Evolutionary conservation across 2,888 invertebrate genomes (phyloP).

Genomic region (Platycheirus rosarum): DNA sequence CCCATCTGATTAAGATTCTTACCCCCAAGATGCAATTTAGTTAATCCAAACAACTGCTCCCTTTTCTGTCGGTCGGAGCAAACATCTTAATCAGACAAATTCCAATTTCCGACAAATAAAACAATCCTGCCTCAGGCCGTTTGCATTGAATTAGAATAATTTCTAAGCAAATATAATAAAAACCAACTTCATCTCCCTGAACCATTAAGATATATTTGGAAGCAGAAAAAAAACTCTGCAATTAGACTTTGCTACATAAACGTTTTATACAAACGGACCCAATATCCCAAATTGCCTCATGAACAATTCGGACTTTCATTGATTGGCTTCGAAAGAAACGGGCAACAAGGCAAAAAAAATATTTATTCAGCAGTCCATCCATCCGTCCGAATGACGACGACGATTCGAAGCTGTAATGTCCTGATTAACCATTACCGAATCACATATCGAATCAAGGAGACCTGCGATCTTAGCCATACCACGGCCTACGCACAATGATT

Average conservation of each 20-base stretch:
- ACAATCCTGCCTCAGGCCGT: constrained; percentile 40
- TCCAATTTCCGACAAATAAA: constrained; percentile 24
- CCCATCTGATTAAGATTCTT: too few species aligned
- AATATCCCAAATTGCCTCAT: constrained; percentile 70
- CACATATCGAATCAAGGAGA: constrained; percentile 54
- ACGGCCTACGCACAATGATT: background rate
- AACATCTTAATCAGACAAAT: constrained; percentile 60
- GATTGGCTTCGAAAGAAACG: constrained; percentile 31
- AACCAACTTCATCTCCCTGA: constrained; percentile 32
- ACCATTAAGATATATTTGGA: background rate
- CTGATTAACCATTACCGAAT: constrained; percentile 68
- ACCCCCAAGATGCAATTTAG: constrained; percentile 49
- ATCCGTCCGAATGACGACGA: too few species aligned
- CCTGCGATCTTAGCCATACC: constrained; percentile 32
- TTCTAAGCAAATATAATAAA: constrained; percentile 67
- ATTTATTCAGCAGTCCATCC: constrained; percentile 65
- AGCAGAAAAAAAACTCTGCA: constrained; percentile 38
- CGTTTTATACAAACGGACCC: constrained; percentile 63
- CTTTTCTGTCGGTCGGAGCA: background rate
- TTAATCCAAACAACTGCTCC: constrained; percentile 19
- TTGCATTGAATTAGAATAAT: constrained; percentile 70
- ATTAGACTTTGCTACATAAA: constrained; percentile 68
- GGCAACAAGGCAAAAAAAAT: constrained; percentile 17
- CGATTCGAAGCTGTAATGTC: constrained; percentile 55
- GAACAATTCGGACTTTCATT: constrained; percentile 63